Base-by-base conservation (phyloP, 2,888 invertebrate species). In the Patella ulyssiponensis region DNA sequence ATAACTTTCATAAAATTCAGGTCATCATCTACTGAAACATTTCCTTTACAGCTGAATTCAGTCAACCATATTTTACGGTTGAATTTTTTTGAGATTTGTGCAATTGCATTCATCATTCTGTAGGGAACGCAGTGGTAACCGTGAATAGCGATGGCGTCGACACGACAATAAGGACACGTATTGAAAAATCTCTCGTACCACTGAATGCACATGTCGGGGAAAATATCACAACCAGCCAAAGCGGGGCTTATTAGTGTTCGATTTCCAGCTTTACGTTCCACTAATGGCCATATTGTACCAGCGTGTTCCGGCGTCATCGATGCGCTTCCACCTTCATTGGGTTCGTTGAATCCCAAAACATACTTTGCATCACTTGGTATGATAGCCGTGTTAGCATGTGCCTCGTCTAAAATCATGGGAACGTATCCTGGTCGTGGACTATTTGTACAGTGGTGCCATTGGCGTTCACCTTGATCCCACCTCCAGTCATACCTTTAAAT, bases 121-220 rank as follows among this genome's bases (percentile, higher is more conserved):
- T 81, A 73, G 2, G 83, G 76, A 51, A 82, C 71, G 75, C 85
- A 85, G 58, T 74, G 72, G 76, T 82, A 85, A 74, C 75, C 76
- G 78, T 86, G 86, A 17, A 85, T 84, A 23, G 86, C 86, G 9
- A 86, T 71, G 70, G 82, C 81, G 58, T 86, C 85, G 27, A 86
- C 80, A 17, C 81, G 77, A 69, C 86, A 86, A 11, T 81, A 80
- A 1, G 75, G 33, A 73, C 86, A 86, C 15, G 75, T 71, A 52
- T 75, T 74, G 80, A 86, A 86, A 71, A 86, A 86, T 69, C 78
- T 79, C 27, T 82, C 81, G 44, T 82, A 84, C 86, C 86, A 86
- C n/a, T 81, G 80, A 7, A 78, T 74, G 1, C 80, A 64, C 64
- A 23, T 76, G 4, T 74, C 54, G 17, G 77, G 70, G 4, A 56